Percentiles rank a stretch among this genome's conserved stretches.
These are phyloP conservation scores for Tylochromis polylepis DNA, from an alignment of 2,113 vertebrate species.

Conservation along the genomic window DNA sequence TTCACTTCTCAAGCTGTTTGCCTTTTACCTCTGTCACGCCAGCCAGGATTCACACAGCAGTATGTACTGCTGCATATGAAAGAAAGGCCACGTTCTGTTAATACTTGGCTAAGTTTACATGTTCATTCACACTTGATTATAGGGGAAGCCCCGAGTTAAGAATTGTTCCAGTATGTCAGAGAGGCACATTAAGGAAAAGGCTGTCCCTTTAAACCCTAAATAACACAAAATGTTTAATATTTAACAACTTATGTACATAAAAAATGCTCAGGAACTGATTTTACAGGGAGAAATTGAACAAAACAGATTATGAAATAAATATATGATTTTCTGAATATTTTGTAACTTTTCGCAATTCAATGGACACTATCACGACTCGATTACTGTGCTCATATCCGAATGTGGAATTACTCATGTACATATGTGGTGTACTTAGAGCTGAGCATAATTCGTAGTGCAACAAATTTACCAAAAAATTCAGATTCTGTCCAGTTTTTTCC, in stretches of 20 bases:
- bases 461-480: not conserved
- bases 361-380: not conserved
- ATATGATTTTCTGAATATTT: not conserved
- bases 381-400: not conserved
- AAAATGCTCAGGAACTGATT: not conserved
- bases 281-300: not conserved
- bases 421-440: not conserved
- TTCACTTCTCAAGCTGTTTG: conserved; percentile 57
- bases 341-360: not conserved
- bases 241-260: not conserved
- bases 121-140: conserved; percentile 76
- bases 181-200: not conserved
- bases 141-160: conserved; percentile 36
- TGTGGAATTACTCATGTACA: not conserved
- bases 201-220: not conserved
- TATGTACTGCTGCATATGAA: conserved; percentile 9
- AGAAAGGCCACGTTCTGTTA: conserved; percentile 56
- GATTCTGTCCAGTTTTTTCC: not conserved
- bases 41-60: conserved; percentile 29
- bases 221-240: not conserved
- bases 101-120: conserved; percentile 75
- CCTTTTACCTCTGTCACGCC: conserved; percentile 55
- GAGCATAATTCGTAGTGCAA: not conserved
- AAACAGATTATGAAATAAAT: not conserved
- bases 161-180: conserved; percentile 51